These are phyloP conservation scores for Macrostomum cliftonense DNA, from an alignment of 2,888 invertebrate species.

Conservation along the genomic window DNA sequence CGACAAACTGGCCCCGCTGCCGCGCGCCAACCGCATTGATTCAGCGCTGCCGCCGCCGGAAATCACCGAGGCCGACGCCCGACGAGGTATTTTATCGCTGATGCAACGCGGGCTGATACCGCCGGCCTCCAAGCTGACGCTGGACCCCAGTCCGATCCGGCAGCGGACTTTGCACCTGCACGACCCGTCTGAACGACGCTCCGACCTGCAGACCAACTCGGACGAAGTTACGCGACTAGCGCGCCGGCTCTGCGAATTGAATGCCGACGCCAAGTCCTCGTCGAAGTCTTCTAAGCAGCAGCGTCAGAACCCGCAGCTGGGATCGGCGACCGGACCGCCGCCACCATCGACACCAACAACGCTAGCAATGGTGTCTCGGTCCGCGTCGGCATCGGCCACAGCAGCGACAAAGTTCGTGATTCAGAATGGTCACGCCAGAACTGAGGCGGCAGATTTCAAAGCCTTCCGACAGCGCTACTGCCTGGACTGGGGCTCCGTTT, in stretches of 20 bases:
- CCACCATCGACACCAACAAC: conserved; percentile 24
- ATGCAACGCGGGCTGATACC: conserved; percentile 35
- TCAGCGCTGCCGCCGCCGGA: conserved; percentile 32
- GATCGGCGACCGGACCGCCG: background rate
- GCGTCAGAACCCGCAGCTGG: background rate
- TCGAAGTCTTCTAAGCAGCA: background rate
- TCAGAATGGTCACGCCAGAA: conserved; percentile 28
- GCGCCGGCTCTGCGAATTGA: background rate
- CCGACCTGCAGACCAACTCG: conserved; percentile 18
- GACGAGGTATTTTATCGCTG: conserved; percentile 31
- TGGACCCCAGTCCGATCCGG: conserved; percentile 33
- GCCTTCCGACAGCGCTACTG: conserved; percentile 34
- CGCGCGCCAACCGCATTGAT: conserved; percentile 30
- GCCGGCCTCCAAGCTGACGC: conserved; percentile 30
- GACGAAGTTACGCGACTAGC: background rate
- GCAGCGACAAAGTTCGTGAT: conserved; percentile 22
- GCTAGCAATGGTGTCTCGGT: conserved; percentile 25
- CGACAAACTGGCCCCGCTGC: conserved; percentile 29
- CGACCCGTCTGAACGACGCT: conserved; percentile 15
- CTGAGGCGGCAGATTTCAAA: conserved; percentile 25
- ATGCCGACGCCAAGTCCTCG: background rate
- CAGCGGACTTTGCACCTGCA: conserved; percentile 19
- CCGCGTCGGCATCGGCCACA: conserved; percentile 16
- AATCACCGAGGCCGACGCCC: conserved; percentile 32
- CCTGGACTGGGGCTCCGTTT: conserved; percentile 22